Evolutionary conservation across 1,140 invertebrate genomes (phyloP), one percentile per base, ranked within the genome.

Genomic region (Eubasilissa regina): DNA sequence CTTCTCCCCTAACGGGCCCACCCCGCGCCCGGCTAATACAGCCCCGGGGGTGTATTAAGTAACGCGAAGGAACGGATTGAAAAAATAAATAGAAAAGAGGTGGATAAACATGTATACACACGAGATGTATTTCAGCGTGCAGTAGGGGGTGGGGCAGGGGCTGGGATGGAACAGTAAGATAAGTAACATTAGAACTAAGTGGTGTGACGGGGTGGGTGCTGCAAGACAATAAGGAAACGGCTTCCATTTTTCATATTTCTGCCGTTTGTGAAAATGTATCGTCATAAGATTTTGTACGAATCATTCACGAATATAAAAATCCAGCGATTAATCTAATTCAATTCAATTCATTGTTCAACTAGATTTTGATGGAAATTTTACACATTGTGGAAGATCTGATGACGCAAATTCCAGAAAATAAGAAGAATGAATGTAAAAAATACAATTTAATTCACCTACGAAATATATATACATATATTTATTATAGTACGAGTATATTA

Each of bases 21-120:
- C 74, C 75, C 78, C 62, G 75, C 80, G 66, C 75, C 56, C 25
- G 44, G 74, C 68, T 79, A 77, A 81, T 81, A 81, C 68, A 78
- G 78, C 13, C 58, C 72, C 44, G 60, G 74, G 25, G 74, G 44
- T 48, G 62, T 75, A 60, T 62, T 62, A 75, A 60, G 73, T 58
- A 58, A 75, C 51, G 55, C 72, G 55, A 35, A 74, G 55, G 72
- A 58, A 74, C 53, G 73, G 58, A 62, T 60, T 60, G 58, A 75
- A 75, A 75, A 75, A 60, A 75, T 68, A 68, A 68, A 68, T 44
- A 68, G 35, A 35, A 60, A 60, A 75, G 58, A 58, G 35, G 51
- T 44, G 7, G 58, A 60, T 75, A 75, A 75, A 75, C 53, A 75
- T 47, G 21, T 19, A 51, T 72, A 72, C 48, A 72, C 43, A 44